A percentile compares a stretch with the other conserved stretches of the same genome.
Evolutionary conservation across 53 echinoderm and acorn worm genomes (phyloP).

Genomic region (Zoroaster sp.): DNA sequence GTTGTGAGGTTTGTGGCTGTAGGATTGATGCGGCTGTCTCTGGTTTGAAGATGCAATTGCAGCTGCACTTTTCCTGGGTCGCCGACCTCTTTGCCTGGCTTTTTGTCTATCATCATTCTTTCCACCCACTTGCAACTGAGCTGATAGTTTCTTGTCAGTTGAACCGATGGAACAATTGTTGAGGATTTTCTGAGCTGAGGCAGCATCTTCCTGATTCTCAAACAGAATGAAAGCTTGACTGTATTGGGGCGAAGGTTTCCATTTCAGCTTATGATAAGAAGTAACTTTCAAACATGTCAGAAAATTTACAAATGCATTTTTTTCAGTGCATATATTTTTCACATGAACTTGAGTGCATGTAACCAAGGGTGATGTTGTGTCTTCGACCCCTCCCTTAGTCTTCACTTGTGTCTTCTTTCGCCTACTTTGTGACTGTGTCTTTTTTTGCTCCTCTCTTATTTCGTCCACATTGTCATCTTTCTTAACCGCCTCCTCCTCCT

Average conservation of each 20-base stretch:
- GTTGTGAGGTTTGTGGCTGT: not conserved
- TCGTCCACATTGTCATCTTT: not conserved
- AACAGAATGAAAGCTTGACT: not conserved
- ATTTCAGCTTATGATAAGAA: not conserved
- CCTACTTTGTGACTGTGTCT: not conserved
- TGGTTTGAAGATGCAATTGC: not conserved
- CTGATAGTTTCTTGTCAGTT: slow-evolving; percentile 6
- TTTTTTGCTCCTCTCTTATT: not conserved
- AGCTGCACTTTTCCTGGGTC: not conserved
- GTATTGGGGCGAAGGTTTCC: not conserved
- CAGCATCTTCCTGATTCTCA: not conserved
- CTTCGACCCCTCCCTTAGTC: not conserved
- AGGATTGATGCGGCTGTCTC: not conserved
- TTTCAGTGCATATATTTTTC: not conserved
- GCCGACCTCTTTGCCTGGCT: not conserved
- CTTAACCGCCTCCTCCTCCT: not conserved
- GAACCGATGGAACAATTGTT: not conserved
- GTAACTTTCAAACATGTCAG: not conserved
- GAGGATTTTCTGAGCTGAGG: not conserved
- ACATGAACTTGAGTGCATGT: not conserved
- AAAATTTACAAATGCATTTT: not conserved
- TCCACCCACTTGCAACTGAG: not conserved
- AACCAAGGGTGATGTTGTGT: not conserved
- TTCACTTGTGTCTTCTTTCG: not conserved
- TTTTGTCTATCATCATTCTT: not conserved